A percentile compares a stretch with the other conserved stretches of the same genome.
Evolutionary conservation across 2,888 invertebrate species (phyloP).

Genomic region (Globia sparganii): DNA sequence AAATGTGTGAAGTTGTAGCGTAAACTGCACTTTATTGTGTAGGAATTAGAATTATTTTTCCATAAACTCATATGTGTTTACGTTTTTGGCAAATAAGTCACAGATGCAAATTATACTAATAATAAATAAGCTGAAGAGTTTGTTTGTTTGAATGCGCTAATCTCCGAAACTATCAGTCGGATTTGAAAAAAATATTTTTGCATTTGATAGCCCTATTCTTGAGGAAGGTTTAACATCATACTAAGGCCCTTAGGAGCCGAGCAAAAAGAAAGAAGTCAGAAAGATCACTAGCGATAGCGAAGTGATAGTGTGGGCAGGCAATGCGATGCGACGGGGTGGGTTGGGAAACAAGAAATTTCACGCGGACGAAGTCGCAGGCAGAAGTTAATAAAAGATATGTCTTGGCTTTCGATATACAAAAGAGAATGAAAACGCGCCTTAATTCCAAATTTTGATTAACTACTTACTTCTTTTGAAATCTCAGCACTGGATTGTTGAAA

Average conservation of each 20-base stretch:
- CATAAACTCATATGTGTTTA: too few species aligned
- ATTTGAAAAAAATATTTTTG: neutral
- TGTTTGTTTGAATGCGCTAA: neutral
- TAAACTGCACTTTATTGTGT: too few species aligned
- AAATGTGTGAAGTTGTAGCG: too few species aligned
- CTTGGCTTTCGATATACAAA: neutral
- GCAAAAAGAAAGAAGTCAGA: neutral
- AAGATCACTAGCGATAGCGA: neutral
- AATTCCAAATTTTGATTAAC: slow-evolving; percentile 11
- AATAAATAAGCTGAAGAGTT: neutral
- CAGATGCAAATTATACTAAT: too few species aligned
- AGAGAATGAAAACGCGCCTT: neutral
- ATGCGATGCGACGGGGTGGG: neutral
- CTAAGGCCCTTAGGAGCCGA: neutral
- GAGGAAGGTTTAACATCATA: neutral
- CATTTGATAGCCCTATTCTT: neutral
- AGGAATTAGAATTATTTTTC: too few species aligned
- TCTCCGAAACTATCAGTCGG: neutral
- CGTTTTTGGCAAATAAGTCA: too few species aligned
- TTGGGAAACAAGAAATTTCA: neutral
- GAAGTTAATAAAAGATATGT: neutral
- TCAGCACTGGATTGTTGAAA: slow-evolving; percentile 92
- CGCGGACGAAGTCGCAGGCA: neutral
- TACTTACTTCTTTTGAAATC: slow-evolving; percentile 92
- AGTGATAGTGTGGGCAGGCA: neutral